phyloP scores from a whole-genome alignment of 2,888 invertebrate genomes.

The Emmelina monodactyla region DNA sequence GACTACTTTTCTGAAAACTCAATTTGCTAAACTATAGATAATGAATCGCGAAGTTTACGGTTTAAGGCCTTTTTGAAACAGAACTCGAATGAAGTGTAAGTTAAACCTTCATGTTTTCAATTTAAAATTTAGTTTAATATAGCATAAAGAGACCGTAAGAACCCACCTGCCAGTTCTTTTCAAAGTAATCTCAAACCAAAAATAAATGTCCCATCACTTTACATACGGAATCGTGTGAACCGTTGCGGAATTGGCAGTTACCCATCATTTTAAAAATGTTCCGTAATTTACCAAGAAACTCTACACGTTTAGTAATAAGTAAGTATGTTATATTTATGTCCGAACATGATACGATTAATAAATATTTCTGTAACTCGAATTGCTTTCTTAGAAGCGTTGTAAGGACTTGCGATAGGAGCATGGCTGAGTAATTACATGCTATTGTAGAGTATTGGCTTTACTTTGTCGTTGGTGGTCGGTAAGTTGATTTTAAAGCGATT shows the following conservation, averaged over 20 bases:
- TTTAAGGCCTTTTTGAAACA: no score
- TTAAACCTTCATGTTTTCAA: no score
- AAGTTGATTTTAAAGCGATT: background rate
- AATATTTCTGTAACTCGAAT: constrained; percentile 50
- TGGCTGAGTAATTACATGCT: background rate
- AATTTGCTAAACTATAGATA: no score
- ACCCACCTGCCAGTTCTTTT: no score
- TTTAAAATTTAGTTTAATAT: no score
- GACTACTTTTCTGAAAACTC: no score
- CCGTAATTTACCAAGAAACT: constrained; percentile 25
- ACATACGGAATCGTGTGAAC: constrained; percentile 1
- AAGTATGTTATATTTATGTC: constrained; percentile 27
- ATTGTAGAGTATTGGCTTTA: background rate
- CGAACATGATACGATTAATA: constrained; percentile 52
- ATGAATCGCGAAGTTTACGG: no score
- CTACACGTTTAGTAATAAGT: constrained; percentile 23
- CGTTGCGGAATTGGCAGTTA: background rate
- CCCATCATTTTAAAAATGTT: constrained; percentile 5
- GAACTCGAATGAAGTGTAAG: no score
- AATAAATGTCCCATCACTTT: no score
- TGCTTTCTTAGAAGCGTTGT: constrained; percentile 48
- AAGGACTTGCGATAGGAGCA: constrained; percentile 3
- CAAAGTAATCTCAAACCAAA: no score
- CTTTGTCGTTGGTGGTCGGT: background rate
- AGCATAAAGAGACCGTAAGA: no score